Base-by-base conservation (phyloP, 2,113 vertebrate species). In the Sinocyclocheilus maitianheensis region DNA sequence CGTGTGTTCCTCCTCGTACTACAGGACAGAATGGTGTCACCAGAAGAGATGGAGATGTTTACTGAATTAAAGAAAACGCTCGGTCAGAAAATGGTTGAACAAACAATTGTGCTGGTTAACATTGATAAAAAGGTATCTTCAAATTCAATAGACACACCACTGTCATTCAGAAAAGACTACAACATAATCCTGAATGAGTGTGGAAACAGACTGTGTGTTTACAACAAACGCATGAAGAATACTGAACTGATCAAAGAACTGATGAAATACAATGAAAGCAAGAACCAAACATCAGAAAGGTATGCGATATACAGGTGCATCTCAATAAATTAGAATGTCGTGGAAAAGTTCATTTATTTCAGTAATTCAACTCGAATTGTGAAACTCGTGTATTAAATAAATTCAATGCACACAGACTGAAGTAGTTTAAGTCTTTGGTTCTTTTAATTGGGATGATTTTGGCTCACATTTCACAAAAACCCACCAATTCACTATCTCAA, bases 1-100 rank as follows among this genome's bases (percentile, higher is more conserved):
- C 18, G 60, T 9, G 76, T 71, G 13, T 79, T 85, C 46, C 46
- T 85, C 48, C 63, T 85, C 20, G 5, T 85, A 34, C n/a, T 79
- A 16, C 24, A 26, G 34, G 48, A 71, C 26, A 77, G 40, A 11
- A 48, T 24, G 6, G 51, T 75, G 26, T 85, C 51, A 24, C 4
- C 22, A 79, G 43, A 85, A 79, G 63, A 60, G 2, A 79, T 18
- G 26, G 60, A 37, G 22, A 75, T 81, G 69, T 63, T 85, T 26
- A 51, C 10, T 14, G 16, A 53, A 65, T 5, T 79, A 2, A 85
- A 85, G 48, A 34, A 53, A 5, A 79, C 11, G 24, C 48, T 78
- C 3, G 62, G 62, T 16, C 2, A 24, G 30, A n/a, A 69, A 24
- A 53, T 69, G 34, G 63, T 69, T 26, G 62, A 85, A 60, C 40